Base-by-base conservation (phyloP, 1,140 invertebrate genomes). In the Leptinotarsa undecemlineata region DNA sequence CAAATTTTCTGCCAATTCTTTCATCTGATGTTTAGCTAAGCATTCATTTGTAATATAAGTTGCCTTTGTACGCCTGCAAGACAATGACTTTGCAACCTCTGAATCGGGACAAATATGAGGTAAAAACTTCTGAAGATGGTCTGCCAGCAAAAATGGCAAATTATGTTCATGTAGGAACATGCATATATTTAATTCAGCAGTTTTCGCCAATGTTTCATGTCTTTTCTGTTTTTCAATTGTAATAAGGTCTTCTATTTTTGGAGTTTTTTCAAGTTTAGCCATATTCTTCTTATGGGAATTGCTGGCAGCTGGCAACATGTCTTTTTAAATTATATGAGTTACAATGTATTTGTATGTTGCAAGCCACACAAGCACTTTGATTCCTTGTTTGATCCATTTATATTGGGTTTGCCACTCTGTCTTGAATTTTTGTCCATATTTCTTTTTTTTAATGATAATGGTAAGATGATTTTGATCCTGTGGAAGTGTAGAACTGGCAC, bases 151-250 rank as follows among this genome's bases (percentile, higher is more conserved):
- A 42, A 51, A 69, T 11, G 68, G 47, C 15, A 51, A 51, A 42
- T 69, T 69, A n/a, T 69, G 68, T 8, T 69, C 68, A 48, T 69
- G 33, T n/a, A 69, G 20, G 19, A 69, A 69, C n/a, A 42, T 20
- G 11, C 8, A 17, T 48, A 69, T 13, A 47, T 69, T 69, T 23
- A 69, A 48, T 51, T 69, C 68, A 19, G 68, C 68, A 17, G 33
- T 19, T 69, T 69, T 69, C 17, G 51, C 48, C 4, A 42, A 69
- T 57, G 14, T 57, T 15, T n/a, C 51, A 17, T 57, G 14, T 57
- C 14, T 57, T 57, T 57, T n/a, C n/a, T n/a, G 51, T n/a, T 6
- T 17, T n/a, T n/a, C 3, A 17, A 57, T 57, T 57, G 14, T 57
- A 15, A 57, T 57, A 57, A 57, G n/a, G n/a, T 17, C 14, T 57